These are phyloP conservation scores for Lamprologus callipterus DNA, from an alignment of 2,113 vertebrate species.

Conservation along the genomic window DNA sequence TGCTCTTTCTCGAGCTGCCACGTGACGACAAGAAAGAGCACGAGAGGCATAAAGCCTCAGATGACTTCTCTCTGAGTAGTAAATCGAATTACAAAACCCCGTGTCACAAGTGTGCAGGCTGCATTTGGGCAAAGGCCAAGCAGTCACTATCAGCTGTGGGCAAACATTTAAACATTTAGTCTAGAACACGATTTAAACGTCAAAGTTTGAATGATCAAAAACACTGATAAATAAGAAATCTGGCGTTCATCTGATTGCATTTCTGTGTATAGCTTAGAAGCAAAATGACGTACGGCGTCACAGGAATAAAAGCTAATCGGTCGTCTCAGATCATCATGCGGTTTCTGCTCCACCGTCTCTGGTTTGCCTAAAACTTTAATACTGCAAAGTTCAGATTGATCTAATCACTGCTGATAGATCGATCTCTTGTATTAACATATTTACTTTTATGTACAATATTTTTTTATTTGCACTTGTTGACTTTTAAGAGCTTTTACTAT, in stretches of 20 bases:
- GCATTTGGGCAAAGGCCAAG: not conserved
- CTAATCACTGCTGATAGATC: not conserved
- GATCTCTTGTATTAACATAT: not conserved
- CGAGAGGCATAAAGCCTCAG: conserved; percentile 23
- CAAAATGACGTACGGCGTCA: not conserved
- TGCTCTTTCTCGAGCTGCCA: not conserved
- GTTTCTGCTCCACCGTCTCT: not conserved
- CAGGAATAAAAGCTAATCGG: not conserved
- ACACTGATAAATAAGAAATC: not conserved
- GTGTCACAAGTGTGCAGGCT: conserved; percentile 18
- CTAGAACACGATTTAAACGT: not conserved
- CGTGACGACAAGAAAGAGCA: not conserved
- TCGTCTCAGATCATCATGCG: accelerated
- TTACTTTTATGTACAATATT: accelerated
- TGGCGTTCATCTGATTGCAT: not conserved
- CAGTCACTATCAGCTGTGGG: not conserved
- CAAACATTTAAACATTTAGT: not conserved
- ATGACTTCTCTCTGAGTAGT: conserved; percentile 34
- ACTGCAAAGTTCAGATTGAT: not conserved
- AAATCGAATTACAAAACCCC: conserved; percentile 43
- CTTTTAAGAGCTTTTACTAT: not conserved
- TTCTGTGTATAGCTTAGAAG: not conserved
- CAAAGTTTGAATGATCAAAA: not conserved
- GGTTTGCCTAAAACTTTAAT: not conserved
- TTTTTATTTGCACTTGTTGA: not conserved